Evolutionary conservation across 2,113 vertebrate genomes (phyloP), one percentile per base, ranked within the genome.

Genomic region (Lipophrys pholis): DNA sequence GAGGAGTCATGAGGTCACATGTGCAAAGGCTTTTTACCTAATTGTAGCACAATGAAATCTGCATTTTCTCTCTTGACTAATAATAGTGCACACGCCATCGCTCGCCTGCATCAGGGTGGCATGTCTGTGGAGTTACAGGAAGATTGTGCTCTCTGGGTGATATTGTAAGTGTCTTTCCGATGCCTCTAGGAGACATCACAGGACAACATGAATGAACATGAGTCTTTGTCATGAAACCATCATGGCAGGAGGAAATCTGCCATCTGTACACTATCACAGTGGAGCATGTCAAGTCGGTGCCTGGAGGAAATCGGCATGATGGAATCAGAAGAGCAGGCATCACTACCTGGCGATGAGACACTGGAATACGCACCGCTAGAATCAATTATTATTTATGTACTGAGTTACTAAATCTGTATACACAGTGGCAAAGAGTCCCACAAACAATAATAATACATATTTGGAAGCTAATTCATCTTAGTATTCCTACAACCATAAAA

Each of bases 121-220:
- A 61, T 55, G 8, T 67, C n/a, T 58, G 11, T 50, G 16, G 48
- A 68, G 40, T 73, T 38, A 50, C 41, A 80, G 63, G 45, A 46
- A 51, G 7, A 11, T 41, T 56, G 0, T 36, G 11, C 45, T 14
- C 12, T 45, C 38, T 40, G 57, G 12, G 38, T 45, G 66, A 43
- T 30, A 30, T 30, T 30, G 21, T 3, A 48, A 17, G 10, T 42
- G 54, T 60, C 72, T 60, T 42, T 8, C 50, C 5, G 38, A 14
- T 54, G 8, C 59, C 48, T 49, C 40, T 38, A 64, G 15, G 30
- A 38, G 21, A 50, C 8, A 4, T 2, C 36, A 8, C 21, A 45
- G 12, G 50, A 62, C n/a, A 50, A 11, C 15, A 73, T 46, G 64
- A 73, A 53, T 41, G 51, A 63, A 12, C 16, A 51, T 57, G 41